phyloP scores from a whole-genome alignment of 2,113 vertebrate genomes.

The Heloderma charlesbogerti region DNA sequence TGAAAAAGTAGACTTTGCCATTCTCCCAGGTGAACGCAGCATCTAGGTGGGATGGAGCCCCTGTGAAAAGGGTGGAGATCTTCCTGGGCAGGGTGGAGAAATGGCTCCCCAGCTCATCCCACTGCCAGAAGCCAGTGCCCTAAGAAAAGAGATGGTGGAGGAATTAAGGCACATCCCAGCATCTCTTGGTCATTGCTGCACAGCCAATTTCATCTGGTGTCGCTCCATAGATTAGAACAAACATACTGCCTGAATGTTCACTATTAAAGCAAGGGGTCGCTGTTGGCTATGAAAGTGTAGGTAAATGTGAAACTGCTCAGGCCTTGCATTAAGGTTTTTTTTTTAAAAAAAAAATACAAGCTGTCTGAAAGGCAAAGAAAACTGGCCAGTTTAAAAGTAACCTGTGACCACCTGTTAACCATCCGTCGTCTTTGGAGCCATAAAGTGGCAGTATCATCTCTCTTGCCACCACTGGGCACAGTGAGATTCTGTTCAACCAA shows the following conservation, averaged over 20 bases:
- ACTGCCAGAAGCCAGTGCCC: conserved; percentile 84
- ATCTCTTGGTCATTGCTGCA: neutral
- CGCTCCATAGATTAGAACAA: neutral
- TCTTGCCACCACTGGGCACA: too few relatives aligned
- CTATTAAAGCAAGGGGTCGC: neutral
- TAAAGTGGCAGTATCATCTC: neutral
- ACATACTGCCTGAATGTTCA: neutral
- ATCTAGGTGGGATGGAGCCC: conserved; percentile 77
- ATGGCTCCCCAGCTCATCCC: conserved; percentile 83
- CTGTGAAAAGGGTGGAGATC: conserved; percentile 80
- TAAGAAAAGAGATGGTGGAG: conserved; percentile 30
- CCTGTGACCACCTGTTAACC: neutral
- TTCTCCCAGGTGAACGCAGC: conserved; percentile 87
- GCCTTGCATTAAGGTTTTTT: neutral
- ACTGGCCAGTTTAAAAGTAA: neutral
- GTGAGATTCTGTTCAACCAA: neutral
- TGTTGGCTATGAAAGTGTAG: neutral
- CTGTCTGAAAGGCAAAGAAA: neutral
- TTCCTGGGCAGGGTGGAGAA: conserved; percentile 82
- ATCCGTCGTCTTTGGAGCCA: neutral
- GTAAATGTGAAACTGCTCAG: neutral
- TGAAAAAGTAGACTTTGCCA: conserved; percentile 86
- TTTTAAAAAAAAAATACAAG: neutral
- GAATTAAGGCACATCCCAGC: neutral
- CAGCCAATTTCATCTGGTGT: neutral